Conservation (phyloP, 2,888 invertebrate species). For the Sclerodermus sp. region DNA sequence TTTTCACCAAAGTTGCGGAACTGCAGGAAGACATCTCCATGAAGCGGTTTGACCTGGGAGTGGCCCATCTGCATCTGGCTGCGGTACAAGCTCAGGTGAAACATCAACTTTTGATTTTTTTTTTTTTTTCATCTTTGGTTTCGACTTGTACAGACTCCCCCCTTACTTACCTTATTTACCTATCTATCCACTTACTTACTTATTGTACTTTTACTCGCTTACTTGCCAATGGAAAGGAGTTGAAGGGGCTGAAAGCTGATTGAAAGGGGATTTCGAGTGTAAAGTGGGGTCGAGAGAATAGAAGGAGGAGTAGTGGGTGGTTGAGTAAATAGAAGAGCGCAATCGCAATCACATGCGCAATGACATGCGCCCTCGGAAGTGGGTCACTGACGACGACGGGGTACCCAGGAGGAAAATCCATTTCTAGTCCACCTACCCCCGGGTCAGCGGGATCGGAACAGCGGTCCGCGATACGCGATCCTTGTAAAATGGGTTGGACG, state of each 20-base stretch:
- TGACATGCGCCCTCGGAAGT: constrained; percentile 55
- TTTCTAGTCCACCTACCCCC: constrained; percentile 43
- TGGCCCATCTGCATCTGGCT: constrained; percentile 87
- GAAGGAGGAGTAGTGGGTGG: constrained; percentile 18
- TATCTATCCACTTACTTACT: too few species aligned
- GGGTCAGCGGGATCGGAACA: constrained; percentile 41
- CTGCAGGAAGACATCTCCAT: constrained; percentile 93
- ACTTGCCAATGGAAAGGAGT: too few species aligned
- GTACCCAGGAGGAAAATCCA: constrained; percentile 38
- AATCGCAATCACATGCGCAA: too few species aligned
- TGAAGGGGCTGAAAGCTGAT: too few species aligned
- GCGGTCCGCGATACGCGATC: constrained; percentile 3
- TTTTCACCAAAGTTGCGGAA: constrained; percentile 93
- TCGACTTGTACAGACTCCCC: neutral
- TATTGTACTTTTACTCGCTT: too few species aligned
- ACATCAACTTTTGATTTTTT: constrained; percentile 20
- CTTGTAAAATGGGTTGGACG: constrained; percentile 62
- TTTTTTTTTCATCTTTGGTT: too few species aligned
- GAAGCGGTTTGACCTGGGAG: constrained; percentile 90
- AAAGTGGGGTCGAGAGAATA: neutral
- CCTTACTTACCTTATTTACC: neutral
- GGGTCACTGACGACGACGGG: constrained; percentile 44
- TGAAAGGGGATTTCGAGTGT: too few species aligned
- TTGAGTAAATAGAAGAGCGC: constrained; percentile 45
- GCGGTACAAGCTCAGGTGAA: constrained; percentile 89